phyloP scores from a whole-genome alignment of 2,113 vertebrate species.

The Neogobius melanostomus region DNA sequence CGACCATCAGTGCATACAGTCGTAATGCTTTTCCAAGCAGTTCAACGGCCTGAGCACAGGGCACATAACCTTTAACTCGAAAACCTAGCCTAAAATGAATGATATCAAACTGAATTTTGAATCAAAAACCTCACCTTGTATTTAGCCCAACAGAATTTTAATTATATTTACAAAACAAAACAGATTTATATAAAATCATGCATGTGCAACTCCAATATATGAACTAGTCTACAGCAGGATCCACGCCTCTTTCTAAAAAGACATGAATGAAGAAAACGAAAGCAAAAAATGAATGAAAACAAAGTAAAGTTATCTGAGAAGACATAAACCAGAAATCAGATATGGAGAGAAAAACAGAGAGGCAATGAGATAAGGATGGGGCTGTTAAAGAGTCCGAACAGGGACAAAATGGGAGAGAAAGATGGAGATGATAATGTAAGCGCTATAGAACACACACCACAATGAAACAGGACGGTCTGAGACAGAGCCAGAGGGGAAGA shows the following conservation, averaged over 20 bases:
- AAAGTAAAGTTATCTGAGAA: slow-evolving; percentile 39
- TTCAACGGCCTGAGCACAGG: slow-evolving; percentile 12
- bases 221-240: background rate
- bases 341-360: slow-evolving; percentile 14
- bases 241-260: background rate
- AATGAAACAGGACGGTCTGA: slow-evolving; percentile 17
- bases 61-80: background rate
- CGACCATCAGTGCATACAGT: slow-evolving; percentile 9
- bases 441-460: slow-evolving; percentile 16
- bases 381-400: slow-evolving; percentile 34
- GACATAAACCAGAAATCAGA: slow-evolving; percentile 38
- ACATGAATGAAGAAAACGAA: background rate
- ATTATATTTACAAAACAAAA: background rate
- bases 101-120: background rate
- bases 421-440: slow-evolving; percentile 30
- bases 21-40: slow-evolving; percentile 29
- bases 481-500: background rate
- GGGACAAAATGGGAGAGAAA: slow-evolving; percentile 27
- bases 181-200: background rate
- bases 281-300: slow-evolving; percentile 14
- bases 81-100: background rate
- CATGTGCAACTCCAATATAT: background rate
- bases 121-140: too few species aligned
- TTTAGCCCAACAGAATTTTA: too few species aligned
- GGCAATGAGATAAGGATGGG: slow-evolving; percentile 19